Evolutionary conservation across 2,888 invertebrate species (phyloP), one percentile per base, ranked within the genome.

Genomic region (Tetranychus truncatus): DNA sequence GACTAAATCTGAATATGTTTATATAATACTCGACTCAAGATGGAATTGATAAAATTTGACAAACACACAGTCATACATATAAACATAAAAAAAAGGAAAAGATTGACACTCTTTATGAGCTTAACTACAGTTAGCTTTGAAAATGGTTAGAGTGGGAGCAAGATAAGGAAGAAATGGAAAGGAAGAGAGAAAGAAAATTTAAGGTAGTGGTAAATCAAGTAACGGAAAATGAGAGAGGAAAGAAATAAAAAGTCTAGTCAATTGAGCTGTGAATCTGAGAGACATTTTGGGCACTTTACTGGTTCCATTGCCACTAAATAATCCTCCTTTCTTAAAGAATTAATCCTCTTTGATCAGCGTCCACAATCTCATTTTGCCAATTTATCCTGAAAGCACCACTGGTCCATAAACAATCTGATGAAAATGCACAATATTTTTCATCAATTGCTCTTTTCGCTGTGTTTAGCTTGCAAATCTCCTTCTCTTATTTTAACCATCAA

Each of bases 131-230:
- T 55, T 15, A 55, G 55, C 55, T 15, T 34, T n/a, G 44, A 44
- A 72, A 15, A 72, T 18, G 34, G 45, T 15, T 15, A 72, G 72
- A 46, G 72, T 34, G 72, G 45, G 72, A 72, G 72, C 21, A 11
- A 72, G 72, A 72, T 20, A 44, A 34, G 44, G 24, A 18, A 18
- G 18, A 44, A 71, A 71, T 21, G 24, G 20, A 71, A 44, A 21
- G 45, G 45, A 44, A 34, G 24, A 71, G 71, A n/a, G 34, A 34
- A 34, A 34, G 34, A 34, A 55, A 15, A 15, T 55, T 15, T 15
- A 15, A 55, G 55, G 55, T 9, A 55, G 55, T 9, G 9, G 55
- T 55, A 55, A 15, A 15, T 15, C 9, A 55, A 15, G 55, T 55
- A 55, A 55, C 55, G 55, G 55, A 55, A 55, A 55, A 55, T 55